A percentile compares a stretch with the other conserved stretches of the same genome.
Evolutionary conservation across 1,140 invertebrate species (phyloP).

Genomic region (Camponotus pennsylvanicus): DNA sequence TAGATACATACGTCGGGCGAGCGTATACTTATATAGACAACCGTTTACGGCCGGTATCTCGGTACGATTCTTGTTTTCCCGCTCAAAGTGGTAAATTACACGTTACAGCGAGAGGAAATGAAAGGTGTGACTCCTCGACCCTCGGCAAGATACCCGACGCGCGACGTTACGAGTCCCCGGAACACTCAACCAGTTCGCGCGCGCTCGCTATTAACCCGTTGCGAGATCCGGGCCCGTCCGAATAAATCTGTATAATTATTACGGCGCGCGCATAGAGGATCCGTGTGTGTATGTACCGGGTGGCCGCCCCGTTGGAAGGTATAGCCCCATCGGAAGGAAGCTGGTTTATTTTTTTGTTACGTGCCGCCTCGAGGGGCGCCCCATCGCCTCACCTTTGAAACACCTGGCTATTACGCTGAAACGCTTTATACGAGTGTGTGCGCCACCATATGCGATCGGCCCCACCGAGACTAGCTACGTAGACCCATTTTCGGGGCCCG

Average conservation of each 20-base stretch:
- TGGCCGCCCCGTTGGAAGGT: constrained; percentile 73
- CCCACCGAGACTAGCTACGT: constrained; percentile 84
- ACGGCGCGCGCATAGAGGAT: constrained; percentile 63
- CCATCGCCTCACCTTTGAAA: constrained; percentile 83
- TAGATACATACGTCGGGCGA: constrained; percentile 33
- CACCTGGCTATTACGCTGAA: constrained; percentile 84
- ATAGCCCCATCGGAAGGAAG: constrained; percentile 83
- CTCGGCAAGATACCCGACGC: constrained; percentile 49
- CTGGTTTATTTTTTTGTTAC: constrained; percentile 83
- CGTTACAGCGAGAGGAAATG: constrained; percentile 65
- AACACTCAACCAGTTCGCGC: constrained; percentile 71
- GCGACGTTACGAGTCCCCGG: constrained; percentile 64
- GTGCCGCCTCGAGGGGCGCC: constrained; percentile 77
- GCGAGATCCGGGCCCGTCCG: constrained; percentile 63
- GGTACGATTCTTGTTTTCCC: constrained; percentile 51
- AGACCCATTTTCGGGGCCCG: constrained; percentile 83
- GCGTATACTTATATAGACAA: constrained; percentile 52
- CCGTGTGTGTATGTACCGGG: constrained; percentile 67
- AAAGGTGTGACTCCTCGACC: constrained; percentile 71
- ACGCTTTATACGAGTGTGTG: constrained; percentile 75
- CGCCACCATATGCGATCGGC: constrained; percentile 83
- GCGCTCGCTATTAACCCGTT: constrained; percentile 64
- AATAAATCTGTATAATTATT: constrained; percentile 81
- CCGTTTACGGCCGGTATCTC: constrained; percentile 56
- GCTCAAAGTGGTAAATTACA: constrained; percentile 70